A percentile compares a stretch with the other conserved stretches of the same genome.
Conservation (phyloP, 1,140 invertebrate genomes). For the Hycleus cichorii region DNA sequence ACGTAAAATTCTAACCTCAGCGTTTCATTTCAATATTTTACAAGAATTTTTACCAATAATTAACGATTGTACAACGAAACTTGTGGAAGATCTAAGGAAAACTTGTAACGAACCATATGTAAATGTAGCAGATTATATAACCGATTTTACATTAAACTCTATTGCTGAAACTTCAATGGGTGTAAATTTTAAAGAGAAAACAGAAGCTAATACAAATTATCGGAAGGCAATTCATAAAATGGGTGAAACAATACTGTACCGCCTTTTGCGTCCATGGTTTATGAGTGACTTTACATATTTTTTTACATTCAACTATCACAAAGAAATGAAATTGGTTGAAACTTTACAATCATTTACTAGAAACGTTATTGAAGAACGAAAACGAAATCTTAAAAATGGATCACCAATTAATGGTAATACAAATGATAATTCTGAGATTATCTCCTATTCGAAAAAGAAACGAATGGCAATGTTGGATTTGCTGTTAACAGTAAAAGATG, state of each 20-base stretch:
- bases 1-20: slow-evolving; percentile 64
- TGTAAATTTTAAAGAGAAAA: slow-evolving; percentile 54
- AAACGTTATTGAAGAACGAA: slow-evolving; percentile 39
- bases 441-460: slow-evolving; percentile 39
- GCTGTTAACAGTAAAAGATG: slow-evolving; percentile 52
- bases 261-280: slow-evolving; percentile 54
- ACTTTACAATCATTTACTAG: slow-evolving; percentile 54
- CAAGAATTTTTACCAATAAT: slow-evolving; percentile 64
- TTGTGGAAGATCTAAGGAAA: slow-evolving; percentile 41
- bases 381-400: slow-evolving; percentile 7
- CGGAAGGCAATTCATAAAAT: slow-evolving; percentile 49
- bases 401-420: neutral
- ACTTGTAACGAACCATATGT: neutral
- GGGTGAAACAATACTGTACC: slow-evolving; percentile 40
- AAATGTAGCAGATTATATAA: slow-evolving; percentile 8
- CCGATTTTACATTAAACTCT: slow-evolving; percentile 10
- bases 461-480: slow-evolving; percentile 75
- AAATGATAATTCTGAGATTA: neutral
- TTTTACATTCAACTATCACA: slow-evolving; percentile 41
- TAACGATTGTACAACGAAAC: slow-evolving; percentile 52
- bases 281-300: slow-evolving; percentile 48
- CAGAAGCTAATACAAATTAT: slow-evolving; percentile 49
- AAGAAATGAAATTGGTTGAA: slow-evolving; percentile 46
- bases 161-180: slow-evolving; percentile 76
- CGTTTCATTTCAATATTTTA: slow-evolving; percentile 70